Conservation (phyloP, 35 echinoderm and acorn worm genomes). For the Patiria miniata region DNA sequence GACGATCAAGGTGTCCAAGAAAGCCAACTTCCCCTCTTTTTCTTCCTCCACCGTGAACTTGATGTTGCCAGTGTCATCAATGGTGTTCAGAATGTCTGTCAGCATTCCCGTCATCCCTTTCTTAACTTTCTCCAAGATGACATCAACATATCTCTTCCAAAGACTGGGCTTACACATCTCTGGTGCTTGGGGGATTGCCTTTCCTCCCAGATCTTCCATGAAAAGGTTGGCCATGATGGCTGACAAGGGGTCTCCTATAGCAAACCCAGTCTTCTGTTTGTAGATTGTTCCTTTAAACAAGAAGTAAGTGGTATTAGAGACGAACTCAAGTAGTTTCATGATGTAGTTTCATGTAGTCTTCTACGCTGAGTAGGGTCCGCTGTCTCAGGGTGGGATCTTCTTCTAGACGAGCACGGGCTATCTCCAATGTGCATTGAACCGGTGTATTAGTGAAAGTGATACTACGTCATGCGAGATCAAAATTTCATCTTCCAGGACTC, state of each 20-base stretch:
- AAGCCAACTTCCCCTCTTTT: too few relatives aligned
- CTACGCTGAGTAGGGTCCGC: neutral
- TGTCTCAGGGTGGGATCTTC: neutral
- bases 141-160: too few relatives aligned
- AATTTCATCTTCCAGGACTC: constrained; percentile 4
- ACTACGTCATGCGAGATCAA: constrained; percentile 38
- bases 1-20: constrained; percentile 8
- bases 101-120: too few relatives aligned
- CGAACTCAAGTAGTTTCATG: too few relatives aligned
- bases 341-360: neutral
- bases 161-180: too few relatives aligned
- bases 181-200: neutral
- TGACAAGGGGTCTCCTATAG: constrained; percentile 30
- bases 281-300: too few relatives aligned
- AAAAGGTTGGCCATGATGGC: constrained; percentile 29
- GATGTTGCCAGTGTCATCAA: too few relatives aligned
- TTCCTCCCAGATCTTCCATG: constrained; percentile 27
- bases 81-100: too few relatives aligned
- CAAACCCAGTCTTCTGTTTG: constrained; percentile 13
- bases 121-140: too few relatives aligned
- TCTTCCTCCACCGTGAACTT: too few relatives aligned
- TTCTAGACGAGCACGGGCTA: neutral
- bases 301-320: neutral
- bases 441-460: neutral
- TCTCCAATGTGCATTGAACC: neutral